Evolutionary conservation across 2,888 invertebrate genomes (phyloP).

Genomic region (Noctua pronuba): DNA sequence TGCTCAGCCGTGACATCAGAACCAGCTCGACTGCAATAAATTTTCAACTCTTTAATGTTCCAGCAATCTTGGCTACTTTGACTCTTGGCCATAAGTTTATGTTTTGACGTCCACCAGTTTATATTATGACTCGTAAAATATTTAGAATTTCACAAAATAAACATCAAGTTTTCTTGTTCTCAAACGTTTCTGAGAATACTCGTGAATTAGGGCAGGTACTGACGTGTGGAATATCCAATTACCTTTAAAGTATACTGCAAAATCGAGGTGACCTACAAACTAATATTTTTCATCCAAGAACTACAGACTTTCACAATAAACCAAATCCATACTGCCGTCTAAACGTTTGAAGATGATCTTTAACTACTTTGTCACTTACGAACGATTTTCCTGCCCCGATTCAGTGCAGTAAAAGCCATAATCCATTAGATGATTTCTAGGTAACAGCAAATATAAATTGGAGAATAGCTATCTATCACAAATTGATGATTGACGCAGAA

Average conservation of each 20-base stretch:
- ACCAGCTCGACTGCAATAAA: conserved; percentile 44
- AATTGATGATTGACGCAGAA: conserved; percentile 80
- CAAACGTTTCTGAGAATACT: conserved; percentile 70
- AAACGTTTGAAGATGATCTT: conserved; percentile 46
- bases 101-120: conserved; percentile 47
- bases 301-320: conserved; percentile 47
- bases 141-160: conserved; percentile 33
- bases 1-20: conserved; percentile 38
- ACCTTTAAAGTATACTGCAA: conserved; percentile 76
- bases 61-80: conserved; percentile 43
- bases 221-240: conserved; percentile 71
- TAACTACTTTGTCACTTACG: conserved; percentile 10
- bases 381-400: conserved; percentile 5
- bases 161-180: conserved; percentile 26
- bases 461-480: conserved; percentile 65
- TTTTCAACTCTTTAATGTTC: conserved; percentile 36
- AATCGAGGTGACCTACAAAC: conserved; percentile 81
- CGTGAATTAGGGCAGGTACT: conserved; percentile 68
- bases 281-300: conserved; percentile 49
- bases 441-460: conserved; percentile 62
- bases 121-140: conserved; percentile 50
- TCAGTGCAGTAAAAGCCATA: conserved; percentile 57
- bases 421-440: conserved; percentile 55
- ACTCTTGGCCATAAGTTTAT: conserved; percentile 30
- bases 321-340: conserved; percentile 31